phyloP scores from a whole-genome alignment of 2,797 vertebrate genomes.

The Phoeniculus purpureus region DNA sequence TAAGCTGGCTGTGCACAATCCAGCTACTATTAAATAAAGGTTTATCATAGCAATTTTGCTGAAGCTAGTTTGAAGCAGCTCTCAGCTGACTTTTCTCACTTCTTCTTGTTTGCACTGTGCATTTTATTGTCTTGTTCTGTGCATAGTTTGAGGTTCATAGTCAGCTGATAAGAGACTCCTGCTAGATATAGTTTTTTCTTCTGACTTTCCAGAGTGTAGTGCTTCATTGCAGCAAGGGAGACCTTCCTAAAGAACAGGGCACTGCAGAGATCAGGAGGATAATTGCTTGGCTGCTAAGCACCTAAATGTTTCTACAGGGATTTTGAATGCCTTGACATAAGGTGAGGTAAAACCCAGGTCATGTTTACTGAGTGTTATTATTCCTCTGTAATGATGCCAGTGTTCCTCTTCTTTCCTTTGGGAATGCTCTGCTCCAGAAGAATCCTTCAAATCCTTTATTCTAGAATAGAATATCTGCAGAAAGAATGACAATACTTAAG shows the following conservation, averaged over 20 bases:
- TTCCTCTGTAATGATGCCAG: conserved; percentile 24
- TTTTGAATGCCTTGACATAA: conserved; percentile 33
- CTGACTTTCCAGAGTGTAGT: not conserved
- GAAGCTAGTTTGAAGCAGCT: not conserved
- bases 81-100: not conserved
- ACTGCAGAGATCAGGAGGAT: conserved; percentile 18
- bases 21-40: not conserved
- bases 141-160: not conserved
- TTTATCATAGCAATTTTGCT: not conserved
- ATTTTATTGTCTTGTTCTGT: not conserved
- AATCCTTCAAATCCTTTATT: conserved; percentile 40
- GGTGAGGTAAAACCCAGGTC: conserved; percentile 27
- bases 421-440: conserved; percentile 40
- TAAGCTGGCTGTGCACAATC: conserved; percentile 29
- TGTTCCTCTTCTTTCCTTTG: conserved; percentile 32
- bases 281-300: conserved; percentile 44
- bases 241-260: conserved; percentile 30
- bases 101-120: not conserved
- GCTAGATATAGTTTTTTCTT: not conserved
- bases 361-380: conserved; percentile 34
- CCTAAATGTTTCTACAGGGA: conserved; percentile 4
- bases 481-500: not conserved
- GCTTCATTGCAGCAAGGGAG: conserved; percentile 22
- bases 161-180: conserved; percentile 16
- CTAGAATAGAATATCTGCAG: not conserved